Base-by-base conservation (phyloP, 2,888 invertebrate genomes). In the Pandemis heparana region DNA sequence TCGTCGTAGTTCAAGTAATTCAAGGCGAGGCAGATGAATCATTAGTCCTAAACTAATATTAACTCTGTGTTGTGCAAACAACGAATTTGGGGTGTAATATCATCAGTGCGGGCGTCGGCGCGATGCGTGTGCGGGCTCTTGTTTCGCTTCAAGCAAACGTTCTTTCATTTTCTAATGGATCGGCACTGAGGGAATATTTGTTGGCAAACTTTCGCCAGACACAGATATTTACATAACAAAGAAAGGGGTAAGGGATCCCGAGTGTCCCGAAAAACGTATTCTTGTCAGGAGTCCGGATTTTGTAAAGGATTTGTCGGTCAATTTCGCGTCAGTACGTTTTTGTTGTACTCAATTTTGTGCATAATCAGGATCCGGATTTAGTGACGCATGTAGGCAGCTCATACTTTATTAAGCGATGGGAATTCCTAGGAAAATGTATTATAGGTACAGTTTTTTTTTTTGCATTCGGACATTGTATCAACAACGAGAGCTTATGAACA, bases 81-180 rank as follows among this genome's bases (percentile, higher is more conserved):
- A 85, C 82, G 85, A 84, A 79, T 86, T 83, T 85, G 76, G 82
- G 87, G 83, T 85, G 82, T 84, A 85, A 85, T 85, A 84, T 85
- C 83, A 85, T 85, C 81, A 82, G 83, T 68, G 73, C 70, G 71
- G 61, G 74, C 71, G 67, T 74, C 74, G 72, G 76, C 67, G 71
- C 64, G 75, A 46, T 65, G 73, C 65, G 48, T 67, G 56, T 67
- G 56, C 66, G 79, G 79, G 82, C 83, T 87, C 83, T 87, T 85
- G 84, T 88, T 87, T 85, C 84, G 80, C 80, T 86, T 85, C 80
- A 83, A 86, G 85, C 85, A 85, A 90, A 88, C 84, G 84, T 89
- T 89, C 89, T 91, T 92, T 91, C 89, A 91, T 91, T 92, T 91
- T 91, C 88, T 92, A 92, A 92, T 92, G 91, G 91, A 90, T 91